Percentiles rank a stretch among this genome's conserved stretches.
Conservation (phyloP, 2,113 vertebrate genomes). For the Colistium nudipinnis region DNA sequence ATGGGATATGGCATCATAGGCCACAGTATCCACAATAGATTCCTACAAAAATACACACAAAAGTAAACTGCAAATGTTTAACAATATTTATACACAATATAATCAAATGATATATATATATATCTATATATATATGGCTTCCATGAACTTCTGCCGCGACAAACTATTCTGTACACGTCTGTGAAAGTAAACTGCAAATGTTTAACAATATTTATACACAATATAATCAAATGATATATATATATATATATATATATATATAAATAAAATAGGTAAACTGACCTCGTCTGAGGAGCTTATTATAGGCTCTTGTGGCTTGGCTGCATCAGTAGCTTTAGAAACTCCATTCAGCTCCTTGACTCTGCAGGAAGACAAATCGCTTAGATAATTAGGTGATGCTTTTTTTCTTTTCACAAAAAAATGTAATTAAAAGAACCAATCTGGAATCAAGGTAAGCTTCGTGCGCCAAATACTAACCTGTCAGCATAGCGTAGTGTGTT, state of each 20-base stretch:
- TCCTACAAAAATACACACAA: constrained; percentile 70
- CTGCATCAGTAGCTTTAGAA: constrained; percentile 36
- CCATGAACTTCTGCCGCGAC: too few relatives aligned
- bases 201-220: not conserved
- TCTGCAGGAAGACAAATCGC: constrained; percentile 47
- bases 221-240: too few relatives aligned
- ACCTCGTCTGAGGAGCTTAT: constrained; percentile 76
- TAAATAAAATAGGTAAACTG: constrained; percentile 5
- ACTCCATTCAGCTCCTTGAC: constrained; percentile 79
- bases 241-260: too few relatives aligned
- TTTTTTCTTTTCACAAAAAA: not conserved
- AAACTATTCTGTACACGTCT: too few relatives aligned
- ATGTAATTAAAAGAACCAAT: not conserved
- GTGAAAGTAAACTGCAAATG: not conserved
- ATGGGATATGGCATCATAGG: constrained; percentile 73
- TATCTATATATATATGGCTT: too few relatives aligned
- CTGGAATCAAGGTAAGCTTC: not conserved
- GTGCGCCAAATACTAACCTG: constrained; percentile 82
- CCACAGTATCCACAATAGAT: constrained; percentile 34
- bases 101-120: too few relatives aligned
- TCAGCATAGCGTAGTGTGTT: constrained; percentile 97
- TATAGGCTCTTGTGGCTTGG: constrained; percentile 43
- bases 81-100: not conserved
- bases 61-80: not conserved
- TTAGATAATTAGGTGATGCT: too few relatives aligned